Evolutionary conservation across 2,888 invertebrate genomes (phyloP), one percentile per base, ranked within the genome.

Genomic region (Dexiosoma caninum): DNA sequence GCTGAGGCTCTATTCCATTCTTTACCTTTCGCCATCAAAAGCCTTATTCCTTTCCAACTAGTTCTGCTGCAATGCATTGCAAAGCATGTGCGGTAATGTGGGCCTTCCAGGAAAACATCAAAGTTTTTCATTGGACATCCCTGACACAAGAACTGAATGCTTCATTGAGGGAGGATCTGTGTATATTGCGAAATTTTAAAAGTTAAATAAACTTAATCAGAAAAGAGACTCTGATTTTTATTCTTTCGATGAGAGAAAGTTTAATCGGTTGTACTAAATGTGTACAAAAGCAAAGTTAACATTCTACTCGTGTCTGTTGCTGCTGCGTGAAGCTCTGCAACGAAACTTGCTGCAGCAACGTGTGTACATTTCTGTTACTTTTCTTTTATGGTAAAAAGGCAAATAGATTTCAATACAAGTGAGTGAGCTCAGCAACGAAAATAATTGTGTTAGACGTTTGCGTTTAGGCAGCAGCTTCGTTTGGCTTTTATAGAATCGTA

Each of bases 181-280:
- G n/a, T n/a, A n/a, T 32, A 57, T 49, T 40, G 42, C 40, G 57
- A 66, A 74, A 74, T 57, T 66, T 67, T 8, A 12, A 57, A 42
- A 59, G 49, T 49, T 75, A 75, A 75, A 75, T 57, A 75, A 75
- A 59, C 21, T 40, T 75, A 49, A 67, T 23, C 46, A 23, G 5
- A 21, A 53, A 16, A 62, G 71, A 42, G 53, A 62, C 44, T 32
- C 42, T 32, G 21, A 16, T 53, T n/a, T 42, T 70, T 35, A 35
- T 49, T 59, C 12, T 9, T 27, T 12, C 19, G 37, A 49, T 23
- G 53, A 72, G 62, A 64, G 72, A 72, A 64, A 72, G 49, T 64
- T 44, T 35, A 64, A 44, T 72, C 62, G 42, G 21, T 42, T 60
- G 49, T 57, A 42, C 53, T 44, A 44, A 44, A 35, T 57, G 16